These are phyloP conservation scores for Sitophilus oryzae DNA, from an alignment of 1,140 invertebrate species.

Conservation along the genomic window DNA sequence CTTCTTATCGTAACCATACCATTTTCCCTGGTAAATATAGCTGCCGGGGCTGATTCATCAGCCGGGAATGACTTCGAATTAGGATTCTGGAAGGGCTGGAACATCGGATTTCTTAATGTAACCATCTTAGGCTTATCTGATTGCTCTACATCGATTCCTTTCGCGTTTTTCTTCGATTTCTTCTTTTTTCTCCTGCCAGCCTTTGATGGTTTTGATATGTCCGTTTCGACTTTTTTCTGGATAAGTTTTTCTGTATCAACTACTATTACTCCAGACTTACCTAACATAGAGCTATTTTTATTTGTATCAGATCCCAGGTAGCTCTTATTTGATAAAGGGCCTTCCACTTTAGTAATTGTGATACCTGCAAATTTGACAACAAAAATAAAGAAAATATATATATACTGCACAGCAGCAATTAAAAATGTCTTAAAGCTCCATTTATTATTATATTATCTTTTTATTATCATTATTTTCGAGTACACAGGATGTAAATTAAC, in stretches of 20 bases:
- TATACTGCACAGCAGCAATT: too few relatives aligned
- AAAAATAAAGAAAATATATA: too few relatives aligned
- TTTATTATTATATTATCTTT: too few relatives aligned
- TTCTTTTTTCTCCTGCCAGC: conserved; percentile 44
- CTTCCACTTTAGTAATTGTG: conserved; percentile 74
- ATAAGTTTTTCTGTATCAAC: conserved; percentile 58
- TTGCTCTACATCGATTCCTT: conserved; percentile 28
- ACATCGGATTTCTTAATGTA: conserved; percentile 69
- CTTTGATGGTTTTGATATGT: conserved; percentile 16
- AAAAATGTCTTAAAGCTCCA: too few relatives aligned
- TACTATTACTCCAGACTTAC: conserved; percentile 57
- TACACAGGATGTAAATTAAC: too few relatives aligned
- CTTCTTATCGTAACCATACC: conserved; percentile 78
- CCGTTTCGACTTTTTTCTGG: conserved; percentile 23
- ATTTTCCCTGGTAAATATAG: conserved; percentile 65
- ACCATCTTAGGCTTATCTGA: conserved; percentile 54
- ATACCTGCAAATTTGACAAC: conserved; percentile 51
- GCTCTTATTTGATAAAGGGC: conserved; percentile 46
- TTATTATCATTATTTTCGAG: too few relatives aligned
- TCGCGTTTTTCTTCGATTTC: conserved; percentile 57
- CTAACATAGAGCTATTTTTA: conserved; percentile 35
- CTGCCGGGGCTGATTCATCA: conserved; percentile 48
- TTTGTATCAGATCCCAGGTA: conserved; percentile 45
- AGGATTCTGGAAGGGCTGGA: conserved; percentile 45
- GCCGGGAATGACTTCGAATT: conserved; percentile 3